Percentiles rank a stretch among this genome's conserved stretches.
These are phyloP conservation scores for Atopsyche davidsoni DNA, from an alignment of 1,140 invertebrate species.

Conservation along the genomic window DNA sequence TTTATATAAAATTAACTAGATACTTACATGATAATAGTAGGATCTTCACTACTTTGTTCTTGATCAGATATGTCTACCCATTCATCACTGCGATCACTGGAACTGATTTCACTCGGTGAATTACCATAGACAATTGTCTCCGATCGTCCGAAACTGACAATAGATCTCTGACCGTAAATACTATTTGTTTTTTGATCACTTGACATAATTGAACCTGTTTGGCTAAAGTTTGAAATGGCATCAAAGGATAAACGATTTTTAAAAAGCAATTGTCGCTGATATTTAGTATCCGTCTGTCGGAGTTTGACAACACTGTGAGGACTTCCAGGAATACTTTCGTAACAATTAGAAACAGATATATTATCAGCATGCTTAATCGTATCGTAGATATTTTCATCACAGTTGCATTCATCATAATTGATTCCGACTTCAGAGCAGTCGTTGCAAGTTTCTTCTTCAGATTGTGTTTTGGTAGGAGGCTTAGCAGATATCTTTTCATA, in stretches of 20 bases:
- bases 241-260: slow-evolving; percentile 42
- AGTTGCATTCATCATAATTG: slow-evolving; percentile 42
- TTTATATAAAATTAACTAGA: slow-evolving; percentile 7
- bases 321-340: slow-evolving; percentile 52
- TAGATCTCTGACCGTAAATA: slow-evolving; percentile 52
- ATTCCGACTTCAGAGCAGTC: slow-evolving; percentile 34
- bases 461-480: slow-evolving; percentile 34
- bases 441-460: no score
- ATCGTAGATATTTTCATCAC: slow-evolving; percentile 53
- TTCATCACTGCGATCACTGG: slow-evolving; percentile 57
- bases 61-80: slow-evolving; percentile 61
- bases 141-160: slow-evolving; percentile 49
- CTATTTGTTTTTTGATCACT: slow-evolving; percentile 62
- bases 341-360: slow-evolving; percentile 49
- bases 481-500: slow-evolving; percentile 44
- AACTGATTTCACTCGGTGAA: slow-evolving; percentile 42
- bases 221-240: slow-evolving; percentile 46
- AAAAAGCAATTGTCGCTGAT: slow-evolving; percentile 32
- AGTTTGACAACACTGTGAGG: slow-evolving; percentile 42
- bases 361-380: slow-evolving; percentile 50
- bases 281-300: slow-evolving; percentile 34
- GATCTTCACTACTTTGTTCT: slow-evolving; percentile 41
- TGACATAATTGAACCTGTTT: slow-evolving; percentile 50
- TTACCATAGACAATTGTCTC: slow-evolving; percentile 45
- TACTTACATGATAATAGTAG: slow-evolving; percentile 47